These are phyloP conservation scores for Nematostella vectensis DNA, from an alignment of 92 coral and sea anemone genomes.

Conservation along the genomic window DNA sequence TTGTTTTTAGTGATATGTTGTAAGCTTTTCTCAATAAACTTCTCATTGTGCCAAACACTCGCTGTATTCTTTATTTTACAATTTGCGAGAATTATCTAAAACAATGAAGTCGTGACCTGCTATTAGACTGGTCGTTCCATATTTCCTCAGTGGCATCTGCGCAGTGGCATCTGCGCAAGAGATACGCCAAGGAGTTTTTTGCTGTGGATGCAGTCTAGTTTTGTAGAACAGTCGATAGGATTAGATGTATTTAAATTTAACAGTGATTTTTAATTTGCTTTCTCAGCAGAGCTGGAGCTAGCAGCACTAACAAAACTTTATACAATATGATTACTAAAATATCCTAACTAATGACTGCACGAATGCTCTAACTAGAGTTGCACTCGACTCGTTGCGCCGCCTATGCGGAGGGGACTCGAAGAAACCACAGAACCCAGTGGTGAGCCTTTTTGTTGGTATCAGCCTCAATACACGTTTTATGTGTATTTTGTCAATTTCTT, in stretches of 20 bases:
- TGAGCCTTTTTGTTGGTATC: neutral
- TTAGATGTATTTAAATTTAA: neutral
- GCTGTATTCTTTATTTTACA: neutral
- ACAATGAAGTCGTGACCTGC: no score
- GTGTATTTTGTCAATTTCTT: conserved; percentile 4
- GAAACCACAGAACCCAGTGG: neutral
- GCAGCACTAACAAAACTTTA: no score
- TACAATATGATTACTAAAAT: no score
- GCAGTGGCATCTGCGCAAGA: no score
- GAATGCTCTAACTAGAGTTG: neutral
- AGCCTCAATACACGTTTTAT: neutral
- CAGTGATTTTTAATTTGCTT: neutral
- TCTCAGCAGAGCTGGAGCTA: neutral
- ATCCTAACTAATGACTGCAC: no score
- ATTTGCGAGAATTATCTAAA: neutral
- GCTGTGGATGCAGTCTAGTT: no score
- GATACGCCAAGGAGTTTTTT: no score
- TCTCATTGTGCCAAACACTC: neutral
- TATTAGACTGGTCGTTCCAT: no score
- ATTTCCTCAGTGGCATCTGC: no score
- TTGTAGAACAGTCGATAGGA: no score
- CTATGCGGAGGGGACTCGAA: neutral
- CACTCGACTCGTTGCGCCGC: neutral
- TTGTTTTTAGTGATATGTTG: no score
- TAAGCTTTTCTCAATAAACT: no score